Base-by-base conservation (phyloP, 2,113 vertebrate genomes). In the Ageneiosus marmoratus region DNA sequence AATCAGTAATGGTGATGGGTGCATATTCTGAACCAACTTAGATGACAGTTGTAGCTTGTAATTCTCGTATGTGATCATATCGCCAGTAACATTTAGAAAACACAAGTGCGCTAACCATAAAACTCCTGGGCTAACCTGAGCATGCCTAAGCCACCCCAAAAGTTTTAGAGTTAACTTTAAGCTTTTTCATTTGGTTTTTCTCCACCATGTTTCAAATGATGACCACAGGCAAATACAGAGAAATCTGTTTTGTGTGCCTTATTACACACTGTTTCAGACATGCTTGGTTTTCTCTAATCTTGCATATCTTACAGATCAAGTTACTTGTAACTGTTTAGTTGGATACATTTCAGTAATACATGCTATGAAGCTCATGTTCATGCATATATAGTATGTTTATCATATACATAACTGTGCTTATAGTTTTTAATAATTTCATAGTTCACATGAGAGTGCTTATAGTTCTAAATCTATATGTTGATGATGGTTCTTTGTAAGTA, bases 21-120 rank as follows among this genome's bases (percentile, higher is more conserved):
- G 97, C 96, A 99, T 98, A 99, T 99, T 99, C 97, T 98, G 98
- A 97, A 97, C 97, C 98, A 99, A 98, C 97, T 99, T 99, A 98
- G 98, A 98, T 99, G 97, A 95, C 98, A 99, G 98, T 99, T 99
- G 97, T 93, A 94, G 96, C 96, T 95, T 95, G 91, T 90, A 86
- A 90, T 92, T 94, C 86, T 91, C 91, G 91, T 89, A 89, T 95
- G 94, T 92, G 92, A 96, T 98, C 95, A 97, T 98, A 95, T 95
- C 88, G 97, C 98, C 98, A 91, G 98, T 97, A 99, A 99, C 98
- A 99, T 97, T 93, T 83, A 90, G 84, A 87, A 84, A 91, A 93
- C 37, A 87, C 41, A 80, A 29, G 80, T 89, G 87, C 78, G 91
- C 93, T 92, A 93, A 93, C 93, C 13, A 83, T 90, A 92, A 93